Evolutionary conservation across 2,888 invertebrate species (phyloP).

Genomic region (Xestia ashworthii): DNA sequence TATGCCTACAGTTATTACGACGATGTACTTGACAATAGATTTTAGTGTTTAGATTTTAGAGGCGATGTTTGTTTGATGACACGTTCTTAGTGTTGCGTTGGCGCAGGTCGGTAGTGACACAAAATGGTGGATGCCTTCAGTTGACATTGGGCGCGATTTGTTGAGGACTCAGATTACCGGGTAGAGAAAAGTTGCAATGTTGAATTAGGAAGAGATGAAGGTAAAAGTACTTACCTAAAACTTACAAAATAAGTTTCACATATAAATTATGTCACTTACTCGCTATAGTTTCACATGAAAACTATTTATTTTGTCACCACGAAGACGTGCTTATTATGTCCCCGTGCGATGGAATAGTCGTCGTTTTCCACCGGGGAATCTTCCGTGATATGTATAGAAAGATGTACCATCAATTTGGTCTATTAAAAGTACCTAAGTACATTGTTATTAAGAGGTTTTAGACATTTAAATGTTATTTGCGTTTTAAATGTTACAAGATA

Average conservation of each 20-base stretch:
- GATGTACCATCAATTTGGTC: background rate
- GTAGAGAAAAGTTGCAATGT: background rate
- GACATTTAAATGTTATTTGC: background rate
- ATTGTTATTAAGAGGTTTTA: background rate
- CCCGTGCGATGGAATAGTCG: background rate
- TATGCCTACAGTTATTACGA: conserved; percentile 45
- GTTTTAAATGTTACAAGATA: background rate
- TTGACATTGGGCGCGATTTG: conserved; percentile 48
- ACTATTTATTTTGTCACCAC: background rate
- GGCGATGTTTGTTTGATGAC: conserved; percentile 35
- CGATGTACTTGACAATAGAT: conserved; percentile 53
- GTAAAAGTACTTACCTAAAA: background rate
- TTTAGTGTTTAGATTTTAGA: conserved; percentile 52
- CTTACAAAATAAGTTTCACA: background rate
- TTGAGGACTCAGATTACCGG: background rate
- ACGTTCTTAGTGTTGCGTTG: conserved; percentile 7
- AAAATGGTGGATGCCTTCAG: conserved; percentile 30
- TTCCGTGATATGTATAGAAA: background rate
- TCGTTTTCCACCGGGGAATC: background rate
- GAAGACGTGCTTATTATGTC: background rate
- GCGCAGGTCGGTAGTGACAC: conserved; percentile 22
- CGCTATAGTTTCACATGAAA: too few species aligned
- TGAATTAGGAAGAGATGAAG: background rate
- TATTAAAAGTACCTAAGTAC: background rate
- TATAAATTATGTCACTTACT: conserved; percentile 2